Base-by-base conservation (phyloP, 2,797 vertebrate genomes). In the Iguana delicatissima region DNA sequence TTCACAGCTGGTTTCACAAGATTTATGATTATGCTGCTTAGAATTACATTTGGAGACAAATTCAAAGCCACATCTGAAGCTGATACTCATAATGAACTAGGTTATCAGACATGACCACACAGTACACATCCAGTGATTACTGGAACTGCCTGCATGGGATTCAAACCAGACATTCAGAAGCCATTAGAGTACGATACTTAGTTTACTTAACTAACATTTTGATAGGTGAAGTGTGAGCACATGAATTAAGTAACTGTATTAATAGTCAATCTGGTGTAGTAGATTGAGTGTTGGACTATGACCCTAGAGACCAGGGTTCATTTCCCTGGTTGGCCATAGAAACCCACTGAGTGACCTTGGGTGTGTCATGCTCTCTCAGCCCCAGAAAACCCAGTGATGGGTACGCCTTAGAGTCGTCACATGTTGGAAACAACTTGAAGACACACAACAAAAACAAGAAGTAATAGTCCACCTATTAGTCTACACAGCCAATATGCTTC, bases 1-100 rank as follows among this genome's bases (percentile, higher is more conserved):
- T 89, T 86, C 83, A 82, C 20, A 84, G 91, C 76, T 93, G 50
- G 35, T 87, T 94, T 90, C 90, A 91, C 0, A 0, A 0, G 91
- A 91, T 89, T 88, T 1, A 6, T 73, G 50, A 18, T 80, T 74
- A 52, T 59, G 22, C n/a, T 82, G 73, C 69, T 90, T 69, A 85
- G 91, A 95, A 72, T 20, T 69, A 86, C 86, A 76, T 80, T 83
- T 84, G 84, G 90, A 59, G 0, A 0, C 64, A 69, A 76, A 0
- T 76, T 92, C 87, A 82, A 72, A 59, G 73, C 35, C 6, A 73
- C n/a, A 80, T 86, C 55, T 52, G 85, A 89, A 84, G 55, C 32
- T 35, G 81, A 80, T 73, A 57, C 59, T 50, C 35, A 46, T 57
- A 80, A 86, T 57, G 24, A 77, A 84, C 16, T 72, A 26, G 7